phyloP scores from a whole-genome alignment of 2,888 invertebrate genomes.

The Heliconius cydno region DNA sequence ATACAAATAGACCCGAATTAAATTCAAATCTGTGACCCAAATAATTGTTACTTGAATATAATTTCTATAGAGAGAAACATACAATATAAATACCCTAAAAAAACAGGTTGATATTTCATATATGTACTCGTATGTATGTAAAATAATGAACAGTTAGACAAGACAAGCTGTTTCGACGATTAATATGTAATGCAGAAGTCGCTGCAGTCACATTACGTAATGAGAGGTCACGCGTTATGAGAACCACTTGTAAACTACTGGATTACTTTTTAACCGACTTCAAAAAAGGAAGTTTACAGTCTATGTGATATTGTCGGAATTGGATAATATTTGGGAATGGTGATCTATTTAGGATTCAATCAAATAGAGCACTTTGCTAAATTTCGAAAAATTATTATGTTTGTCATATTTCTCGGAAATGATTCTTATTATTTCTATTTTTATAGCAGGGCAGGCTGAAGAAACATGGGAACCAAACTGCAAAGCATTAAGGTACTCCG shows the following conservation, averaged over 20 bases:
- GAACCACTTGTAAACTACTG: background rate
- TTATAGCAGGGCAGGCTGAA: no score
- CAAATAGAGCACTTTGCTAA: no score
- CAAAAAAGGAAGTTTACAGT: background rate
- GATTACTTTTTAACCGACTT: constrained; percentile 1
- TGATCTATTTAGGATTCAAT: no score
- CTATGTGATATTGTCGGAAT: no score
- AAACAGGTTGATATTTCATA: background rate
- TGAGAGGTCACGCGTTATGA: background rate
- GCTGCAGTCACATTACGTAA: constrained; percentile 15
- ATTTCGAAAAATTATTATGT: no score
- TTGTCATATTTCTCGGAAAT: no score
- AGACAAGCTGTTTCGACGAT: background rate
- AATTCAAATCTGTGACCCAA: background rate
- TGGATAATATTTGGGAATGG: no score
- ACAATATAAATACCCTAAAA: background rate
- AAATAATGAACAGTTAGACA: background rate
- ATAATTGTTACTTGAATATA: background rate
- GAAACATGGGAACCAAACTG: no score
- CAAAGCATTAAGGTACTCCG: no score
- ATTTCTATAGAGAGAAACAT: background rate
- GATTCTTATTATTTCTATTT: no score
- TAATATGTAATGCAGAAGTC: constrained; percentile 17
- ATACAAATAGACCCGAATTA: background rate
- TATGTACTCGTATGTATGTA: background rate